Conservation (phyloP, 2,888 invertebrate species). For the Tupiocoris notatus region DNA sequence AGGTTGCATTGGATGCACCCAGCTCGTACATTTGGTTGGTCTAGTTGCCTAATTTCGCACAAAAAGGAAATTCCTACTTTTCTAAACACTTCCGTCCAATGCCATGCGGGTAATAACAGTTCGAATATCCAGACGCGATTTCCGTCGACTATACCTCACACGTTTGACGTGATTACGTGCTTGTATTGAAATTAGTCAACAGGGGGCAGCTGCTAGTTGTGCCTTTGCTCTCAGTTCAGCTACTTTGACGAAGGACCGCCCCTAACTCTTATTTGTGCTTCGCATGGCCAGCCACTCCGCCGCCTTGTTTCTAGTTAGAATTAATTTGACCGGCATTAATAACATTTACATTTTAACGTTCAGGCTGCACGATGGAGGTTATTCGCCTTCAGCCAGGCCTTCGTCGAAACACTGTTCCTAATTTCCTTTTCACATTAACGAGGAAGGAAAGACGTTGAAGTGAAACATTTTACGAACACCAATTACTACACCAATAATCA, state of each 20-base stretch:
- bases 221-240: too few relatives aligned
- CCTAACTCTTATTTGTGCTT: not conserved
- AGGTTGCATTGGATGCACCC: too few relatives aligned
- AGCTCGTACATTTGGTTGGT: too few relatives aligned
- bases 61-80: too few relatives aligned
- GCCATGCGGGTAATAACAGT: not conserved
- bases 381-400: not conserved
- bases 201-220: not conserved
- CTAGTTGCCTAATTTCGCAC: too few relatives aligned
- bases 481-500: not conserved
- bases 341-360: conserved; percentile 9
- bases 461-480: not conserved
- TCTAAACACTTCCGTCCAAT: too few relatives aligned
- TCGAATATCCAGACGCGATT: not conserved
- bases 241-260: not conserved
- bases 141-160: not conserved
- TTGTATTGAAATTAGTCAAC: not conserved
- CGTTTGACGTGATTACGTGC: not conserved
- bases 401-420: conserved; percentile 3
- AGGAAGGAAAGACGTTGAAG: not conserved
- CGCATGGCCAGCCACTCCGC: not conserved
- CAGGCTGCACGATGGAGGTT: not conserved
- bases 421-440: conserved; percentile 1
- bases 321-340: conserved; percentile 10
- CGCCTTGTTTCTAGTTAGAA: conserved; percentile 9